Base-by-base conservation (phyloP, 1,140 invertebrate species). In the Pseudomyrmex concolor region DNA sequence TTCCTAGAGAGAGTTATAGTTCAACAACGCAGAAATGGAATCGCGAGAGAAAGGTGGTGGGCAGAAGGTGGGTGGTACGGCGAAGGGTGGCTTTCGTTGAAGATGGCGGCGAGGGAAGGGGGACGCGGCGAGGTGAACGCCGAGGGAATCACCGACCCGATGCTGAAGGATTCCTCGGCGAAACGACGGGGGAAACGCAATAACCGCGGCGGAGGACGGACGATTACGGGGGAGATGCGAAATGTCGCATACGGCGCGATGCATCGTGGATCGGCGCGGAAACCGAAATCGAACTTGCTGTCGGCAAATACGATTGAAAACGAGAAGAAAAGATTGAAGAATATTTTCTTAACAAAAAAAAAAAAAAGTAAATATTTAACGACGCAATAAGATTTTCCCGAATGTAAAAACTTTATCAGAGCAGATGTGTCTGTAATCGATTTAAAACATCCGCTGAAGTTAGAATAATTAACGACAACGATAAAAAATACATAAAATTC, bases 21-120 rank as follows among this genome's bases (percentile, higher is more conserved):
- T 92, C 91, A 93, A 93, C 92, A 93, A 93, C 90, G 91, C 91
- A 91, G 90, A 91, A 91, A 91, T 91, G 92, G 91, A 92, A 93
- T 93, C 83, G 86, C 89, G 83, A 83, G 80, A 71, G 81, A 85
- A 78, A 84, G 71, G 78, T 17, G 60, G 51, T 43, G 43, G 15
- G 19, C 1, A 45, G 84, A 54, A 60, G 67, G 57, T 54, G 57
- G 57, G 57, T 50, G 25, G 68, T 2, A 19, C n/a, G 59, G 77
- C 50, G 50, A 50, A 72, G 51, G 66, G 66, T 68, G 73, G 71
- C 62, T 43, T n/a, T 57, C 45, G 63, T 8, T 13, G 50, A 62
- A n/a, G 73, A 67, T 15, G 71, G 22, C 15, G 9, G 17, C 9
- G 48, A 70, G 54, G 48, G 48, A 62, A 80, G 17, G 63, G 64